phyloP scores from a whole-genome alignment of 2,113 vertebrate genomes.

The Echinops telfairi region DNA sequence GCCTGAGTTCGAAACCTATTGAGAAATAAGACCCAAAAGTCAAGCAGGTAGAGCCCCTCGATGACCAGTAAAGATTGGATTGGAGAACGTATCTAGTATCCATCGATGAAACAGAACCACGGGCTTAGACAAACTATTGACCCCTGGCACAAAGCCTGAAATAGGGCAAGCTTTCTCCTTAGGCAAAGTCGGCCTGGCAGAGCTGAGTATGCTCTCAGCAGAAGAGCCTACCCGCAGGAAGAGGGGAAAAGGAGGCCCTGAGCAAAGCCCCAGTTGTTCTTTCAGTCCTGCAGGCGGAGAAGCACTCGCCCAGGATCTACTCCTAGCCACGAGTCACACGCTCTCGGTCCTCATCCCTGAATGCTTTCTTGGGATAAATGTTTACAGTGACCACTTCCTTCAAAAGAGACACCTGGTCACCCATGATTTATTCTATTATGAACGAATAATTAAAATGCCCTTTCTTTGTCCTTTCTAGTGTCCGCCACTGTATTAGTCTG shows the following conservation, averaged over 20 bases:
- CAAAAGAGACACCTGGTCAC: conserved; percentile 38
- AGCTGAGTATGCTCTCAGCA: not conserved
- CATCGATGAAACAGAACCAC: not conserved
- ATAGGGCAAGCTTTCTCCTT: not conserved
- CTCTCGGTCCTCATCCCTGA: not conserved
- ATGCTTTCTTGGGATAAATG: not conserved
- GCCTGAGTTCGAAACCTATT: not conserved
- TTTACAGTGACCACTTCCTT: not conserved
- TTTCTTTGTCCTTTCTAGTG: conserved; percentile 34
- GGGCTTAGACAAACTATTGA: not conserved
- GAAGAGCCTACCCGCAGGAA: not conserved
- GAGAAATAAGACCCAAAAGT: conserved; percentile 11
- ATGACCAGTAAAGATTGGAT: not conserved
- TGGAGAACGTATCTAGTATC: not conserved
- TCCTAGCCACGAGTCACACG: not conserved
- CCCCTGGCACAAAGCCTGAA: not conserved
- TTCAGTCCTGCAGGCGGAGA: not conserved
- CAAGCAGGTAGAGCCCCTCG: not conserved
- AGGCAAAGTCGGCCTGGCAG: not conserved
- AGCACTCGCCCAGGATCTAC: not conserved
- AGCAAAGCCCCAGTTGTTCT: not conserved
- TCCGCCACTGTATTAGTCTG: too few relatives aligned
- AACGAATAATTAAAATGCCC: not conserved
- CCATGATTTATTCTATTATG: not conserved
- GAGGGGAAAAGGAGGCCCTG: not conserved